Percentiles rank a stretch among this genome's conserved stretches.
These are phyloP conservation scores for Thalassaphorura encarpata DNA, from an alignment of 1,140 invertebrate species.

Conservation along the genomic window DNA sequence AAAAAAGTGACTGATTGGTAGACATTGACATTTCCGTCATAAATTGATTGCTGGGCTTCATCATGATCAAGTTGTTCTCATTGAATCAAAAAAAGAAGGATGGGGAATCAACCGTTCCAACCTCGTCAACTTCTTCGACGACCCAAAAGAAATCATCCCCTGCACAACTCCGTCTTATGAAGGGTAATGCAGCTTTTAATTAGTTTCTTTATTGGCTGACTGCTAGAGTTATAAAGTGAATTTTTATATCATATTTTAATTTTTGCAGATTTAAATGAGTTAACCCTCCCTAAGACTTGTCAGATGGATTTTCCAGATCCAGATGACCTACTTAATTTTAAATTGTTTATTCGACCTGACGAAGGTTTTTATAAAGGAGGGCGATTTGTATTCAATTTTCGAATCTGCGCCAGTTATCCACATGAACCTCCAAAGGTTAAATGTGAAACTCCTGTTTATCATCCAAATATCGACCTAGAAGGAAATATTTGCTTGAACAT, in stretches of 20 bases:
- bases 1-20: no score
- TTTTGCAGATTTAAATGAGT: constrained; percentile 88
- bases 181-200: constrained; percentile 54
- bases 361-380: constrained; percentile 95
- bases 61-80: constrained; percentile 96
- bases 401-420: constrained; percentile 92
- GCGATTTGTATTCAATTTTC: constrained; percentile 93
- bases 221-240: background rate
- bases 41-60: no score
- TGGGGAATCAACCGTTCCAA: constrained; percentile 59
- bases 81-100: constrained; percentile 97
- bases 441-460: constrained; percentile 87
- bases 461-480: constrained; percentile 90
- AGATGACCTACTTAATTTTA: constrained; percentile 92
- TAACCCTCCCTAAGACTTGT: constrained; percentile 95
- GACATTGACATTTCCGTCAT: no score
- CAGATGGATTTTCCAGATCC: constrained; percentile 91
- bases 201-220: constrained; percentile 4
- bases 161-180: constrained; percentile 90
- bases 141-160: constrained; percentile 86
- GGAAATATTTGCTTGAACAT: constrained; percentile 93
- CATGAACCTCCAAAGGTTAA: constrained; percentile 94
- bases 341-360: constrained; percentile 91
- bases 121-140: constrained; percentile 52
- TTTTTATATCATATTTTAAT: constrained; percentile 13